Conservation (phyloP, 2,113 vertebrate species). For the Chauna torquata region DNA sequence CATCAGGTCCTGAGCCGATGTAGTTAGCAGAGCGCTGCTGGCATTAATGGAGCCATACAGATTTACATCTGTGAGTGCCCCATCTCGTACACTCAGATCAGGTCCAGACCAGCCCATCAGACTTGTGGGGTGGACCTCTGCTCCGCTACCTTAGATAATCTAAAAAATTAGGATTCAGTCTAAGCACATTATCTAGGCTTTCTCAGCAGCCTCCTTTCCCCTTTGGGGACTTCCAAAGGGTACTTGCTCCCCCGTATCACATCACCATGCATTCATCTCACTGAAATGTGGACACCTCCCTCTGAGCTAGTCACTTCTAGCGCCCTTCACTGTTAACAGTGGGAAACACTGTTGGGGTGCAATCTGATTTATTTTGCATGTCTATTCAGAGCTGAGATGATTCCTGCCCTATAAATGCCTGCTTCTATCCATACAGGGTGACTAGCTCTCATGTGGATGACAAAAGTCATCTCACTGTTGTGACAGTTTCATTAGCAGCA, state of each 20-base stretch:
- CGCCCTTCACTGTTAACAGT: background rate
- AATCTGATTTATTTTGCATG: conserved; percentile 7
- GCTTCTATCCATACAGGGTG: background rate
- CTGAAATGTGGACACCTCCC: background rate
- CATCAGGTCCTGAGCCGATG: background rate
- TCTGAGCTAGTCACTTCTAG: background rate
- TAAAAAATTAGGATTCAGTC: background rate
- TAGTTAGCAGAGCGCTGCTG: background rate
- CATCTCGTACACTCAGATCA: background rate
- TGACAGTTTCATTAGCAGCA: background rate
- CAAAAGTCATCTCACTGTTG: background rate
- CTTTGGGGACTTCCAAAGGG: background rate
- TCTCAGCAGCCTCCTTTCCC: background rate
- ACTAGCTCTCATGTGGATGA: background rate
- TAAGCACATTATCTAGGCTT: background rate
- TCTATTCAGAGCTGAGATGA: conserved; percentile 21
- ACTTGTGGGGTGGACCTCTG: background rate
- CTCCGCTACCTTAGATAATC: background rate
- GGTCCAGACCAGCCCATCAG: background rate
- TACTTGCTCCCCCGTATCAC: background rate
- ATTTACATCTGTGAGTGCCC: background rate
- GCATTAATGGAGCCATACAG: background rate
- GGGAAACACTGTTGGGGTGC: background rate
- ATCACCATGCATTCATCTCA: background rate
- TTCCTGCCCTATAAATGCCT: conserved; percentile 35